Evolutionary conservation across 2,888 invertebrate species (phyloP).

Genomic region (Ophion ventricosus): DNA sequence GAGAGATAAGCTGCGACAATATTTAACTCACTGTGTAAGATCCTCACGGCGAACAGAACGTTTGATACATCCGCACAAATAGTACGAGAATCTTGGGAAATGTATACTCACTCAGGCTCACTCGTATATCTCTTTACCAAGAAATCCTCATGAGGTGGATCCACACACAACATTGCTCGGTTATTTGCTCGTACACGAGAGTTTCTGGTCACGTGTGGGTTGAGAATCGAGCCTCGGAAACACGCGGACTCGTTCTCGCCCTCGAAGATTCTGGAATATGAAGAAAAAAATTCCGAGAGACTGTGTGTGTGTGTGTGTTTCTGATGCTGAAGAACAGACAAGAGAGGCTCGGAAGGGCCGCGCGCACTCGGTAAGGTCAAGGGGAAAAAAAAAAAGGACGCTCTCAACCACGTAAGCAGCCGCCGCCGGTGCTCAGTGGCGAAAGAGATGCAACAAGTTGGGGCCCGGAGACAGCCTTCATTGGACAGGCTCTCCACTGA

Average conservation of each 20-base stretch:
- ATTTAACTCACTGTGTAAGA: slow-evolving; percentile 72
- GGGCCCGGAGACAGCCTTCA: slow-evolving; percentile 60
- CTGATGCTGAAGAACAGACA: slow-evolving; percentile 48
- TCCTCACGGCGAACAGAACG: slow-evolving; percentile 15
- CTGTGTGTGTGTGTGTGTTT: slow-evolving; percentile 25
- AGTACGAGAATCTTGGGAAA: slow-evolving; percentile 59
- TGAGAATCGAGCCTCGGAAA: slow-evolving; percentile 38
- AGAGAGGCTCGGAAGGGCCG: slow-evolving; percentile 1
- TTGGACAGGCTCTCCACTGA: slow-evolving; percentile 58
- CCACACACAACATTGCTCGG: not conserved
- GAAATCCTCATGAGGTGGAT: slow-evolving; percentile 58
- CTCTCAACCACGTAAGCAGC: slow-evolving; percentile 7
- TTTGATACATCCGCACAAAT: slow-evolving; percentile 65
- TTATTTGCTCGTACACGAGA: slow-evolving; percentile 58
- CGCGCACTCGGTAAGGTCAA: slow-evolving; percentile 9
- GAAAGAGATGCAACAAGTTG: slow-evolving; percentile 68
- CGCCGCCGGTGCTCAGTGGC: slow-evolving; percentile 29
- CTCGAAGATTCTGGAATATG: slow-evolving; percentile 69
- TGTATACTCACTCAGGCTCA: slow-evolving; percentile 57
- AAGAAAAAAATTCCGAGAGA: slow-evolving; percentile 62
- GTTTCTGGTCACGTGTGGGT: slow-evolving; percentile 38
- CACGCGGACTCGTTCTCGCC: slow-evolving; percentile 32
- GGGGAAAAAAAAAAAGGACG: slow-evolving; percentile 40
- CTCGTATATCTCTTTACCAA: slow-evolving; percentile 63
- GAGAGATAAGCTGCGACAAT: slow-evolving; percentile 75